Base-by-base conservation (phyloP, 2,797 vertebrate genomes). In the Cyclopterus lumpus region DNA sequence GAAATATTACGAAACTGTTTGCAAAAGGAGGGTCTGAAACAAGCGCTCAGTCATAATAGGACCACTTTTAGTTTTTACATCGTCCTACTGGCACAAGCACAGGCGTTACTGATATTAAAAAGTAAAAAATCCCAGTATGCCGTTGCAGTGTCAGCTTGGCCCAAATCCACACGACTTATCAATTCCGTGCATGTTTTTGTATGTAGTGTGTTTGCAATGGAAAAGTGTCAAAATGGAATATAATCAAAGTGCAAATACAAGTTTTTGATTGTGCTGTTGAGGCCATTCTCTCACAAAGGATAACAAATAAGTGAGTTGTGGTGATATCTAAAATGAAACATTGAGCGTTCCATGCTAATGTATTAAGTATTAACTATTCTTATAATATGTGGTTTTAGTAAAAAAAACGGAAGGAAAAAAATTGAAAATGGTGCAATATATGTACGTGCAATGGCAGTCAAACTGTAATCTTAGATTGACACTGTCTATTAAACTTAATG, bases 1-100 rank as follows among this genome's bases (percentile, higher is more conserved):
- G 74, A 89, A 28, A 89, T 92, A 82, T 89, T 84, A 67, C 73
- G 57, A 40, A 63, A 81, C 80, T 57, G 57, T 38, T 28, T 22
- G 57, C 3, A 18, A 58, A 42, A 75, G 48, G 71, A 8, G 59
- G 61, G 5, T 49, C 12, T 64, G 66, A 67, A 76, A 65, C 18
- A 4, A 54, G 6, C 15, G 74, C 32, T 34, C 15, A 34, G 58
- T 36, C 59, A 48, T 8, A 75, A 72, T 1, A 32, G 49, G 14
- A 20, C 0, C 4, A 40, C 12, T 40, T 40, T 40, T 24, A 28
- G 77, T 51, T 8, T 58, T 32, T 10, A 59, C 28, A 65, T 28
- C 1, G 15, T n/a, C 11, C 0, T 10, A 53, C 22, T 1, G n/a
- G 20, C 6, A 28, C 48, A 69, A 65, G 22, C 10, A 54, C 8